Evolutionary conservation across 1,140 invertebrate species (phyloP), one percentile per base, ranked within the genome.

Genomic region (Glossosoma conforme): DNA sequence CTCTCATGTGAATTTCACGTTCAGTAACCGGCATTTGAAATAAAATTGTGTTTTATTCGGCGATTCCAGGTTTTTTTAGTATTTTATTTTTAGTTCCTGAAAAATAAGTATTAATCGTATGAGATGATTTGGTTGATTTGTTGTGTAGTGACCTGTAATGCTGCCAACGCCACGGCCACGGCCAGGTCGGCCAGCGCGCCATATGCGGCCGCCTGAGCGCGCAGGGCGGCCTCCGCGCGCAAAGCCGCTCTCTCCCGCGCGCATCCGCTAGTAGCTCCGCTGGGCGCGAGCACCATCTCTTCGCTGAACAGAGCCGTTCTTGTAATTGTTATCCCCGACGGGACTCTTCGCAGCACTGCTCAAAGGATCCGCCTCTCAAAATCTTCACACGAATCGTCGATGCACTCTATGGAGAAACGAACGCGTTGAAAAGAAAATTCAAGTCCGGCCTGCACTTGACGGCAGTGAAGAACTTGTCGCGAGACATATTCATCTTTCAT

Each of bases 71-170:
- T n/a, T n/a, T n/a, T n/a, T n/a, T n/a, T n/a, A n/a, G n/a, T n/a
- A n/a, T n/a, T n/a, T n/a, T n/a, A n/a, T n/a, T n/a, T n/a, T n/a
- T n/a, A n/a, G n/a, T n/a, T n/a, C n/a, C n/a, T n/a, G n/a, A n/a
- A n/a, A n/a, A n/a, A n/a, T n/a, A n/a, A n/a, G n/a, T n/a, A n/a
- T n/a, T n/a, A n/a, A 28, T 28, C 6, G n/a, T 8, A 28, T 28
- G 24, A 28, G n/a, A 8, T 28, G 24, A 6, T 8, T 8, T 19
- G 20, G 14, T 37, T 40, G 3, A n/a, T n/a, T n/a, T n/a, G n/a
- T n/a, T n/a, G n/a, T n/a, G n/a, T n/a, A n/a, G n/a, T 48, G 50
- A 57, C 55, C 56, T 58, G 56, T 22, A 58, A 25, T 33, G 56
- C 46, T 5, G 51, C 52, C 13, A 54, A 25, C 9, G 52, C 44